Evolutionary conservation across 2,888 invertebrate genomes (phyloP).

Genomic region (Nemapogon koenigi): DNA sequence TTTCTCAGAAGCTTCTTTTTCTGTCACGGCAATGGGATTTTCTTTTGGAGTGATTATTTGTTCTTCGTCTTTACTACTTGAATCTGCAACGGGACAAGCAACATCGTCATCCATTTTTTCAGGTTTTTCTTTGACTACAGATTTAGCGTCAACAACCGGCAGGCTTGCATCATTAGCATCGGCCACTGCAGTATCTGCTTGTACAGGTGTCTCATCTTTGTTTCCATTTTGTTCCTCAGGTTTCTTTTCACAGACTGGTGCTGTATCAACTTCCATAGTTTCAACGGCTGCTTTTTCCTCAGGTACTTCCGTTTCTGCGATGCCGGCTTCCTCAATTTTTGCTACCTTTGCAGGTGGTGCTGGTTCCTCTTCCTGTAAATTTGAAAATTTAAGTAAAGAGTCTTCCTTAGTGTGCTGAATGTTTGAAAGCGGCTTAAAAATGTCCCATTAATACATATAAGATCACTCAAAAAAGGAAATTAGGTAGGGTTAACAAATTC

Average conservation of each 20-base stretch:
- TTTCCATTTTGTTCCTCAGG: slow-evolving; percentile 18
- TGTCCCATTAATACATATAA: too few relatives aligned
- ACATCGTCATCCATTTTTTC: background rate
- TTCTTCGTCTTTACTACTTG: background rate
- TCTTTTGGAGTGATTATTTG: background rate
- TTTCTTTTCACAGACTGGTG: slow-evolving; percentile 32
- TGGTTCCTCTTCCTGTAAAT: slow-evolving; percentile 26
- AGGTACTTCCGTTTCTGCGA: slow-evolving; percentile 18
- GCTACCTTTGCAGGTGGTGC: slow-evolving; percentile 59
- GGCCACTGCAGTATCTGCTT: slow-evolving; percentile 29
- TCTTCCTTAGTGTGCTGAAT: background rate
- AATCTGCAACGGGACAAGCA: background rate
- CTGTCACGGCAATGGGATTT: background rate
- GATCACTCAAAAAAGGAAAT: too few relatives aligned
- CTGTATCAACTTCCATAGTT: slow-evolving; percentile 27
- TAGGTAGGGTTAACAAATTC: too few relatives aligned
- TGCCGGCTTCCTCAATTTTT: slow-evolving; percentile 40
- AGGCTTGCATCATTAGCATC: slow-evolving; percentile 24
- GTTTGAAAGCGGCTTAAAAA: too few relatives aligned
- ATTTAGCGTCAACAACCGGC: slow-evolving; percentile 26
- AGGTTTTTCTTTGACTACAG: slow-evolving; percentile 23
- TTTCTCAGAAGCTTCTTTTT: background rate
- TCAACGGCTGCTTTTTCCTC: slow-evolving; percentile 19
- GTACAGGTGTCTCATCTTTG: slow-evolving; percentile 23
- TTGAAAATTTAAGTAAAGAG: background rate